Conservation (phyloP, 2,888 invertebrate genomes). For the Agonopterix heracliana region DNA sequence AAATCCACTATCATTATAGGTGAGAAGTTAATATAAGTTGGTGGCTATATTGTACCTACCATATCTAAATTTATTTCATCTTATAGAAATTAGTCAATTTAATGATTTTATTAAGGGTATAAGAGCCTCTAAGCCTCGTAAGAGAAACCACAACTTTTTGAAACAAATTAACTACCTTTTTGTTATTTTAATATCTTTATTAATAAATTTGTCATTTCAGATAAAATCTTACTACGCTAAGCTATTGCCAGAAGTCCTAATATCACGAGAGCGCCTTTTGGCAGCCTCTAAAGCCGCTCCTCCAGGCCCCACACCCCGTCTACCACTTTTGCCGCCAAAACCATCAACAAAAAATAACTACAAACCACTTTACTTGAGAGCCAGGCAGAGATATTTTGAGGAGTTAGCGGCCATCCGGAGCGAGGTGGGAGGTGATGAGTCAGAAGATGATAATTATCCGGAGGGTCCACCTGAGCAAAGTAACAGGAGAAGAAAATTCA, state of each 20-base stretch:
- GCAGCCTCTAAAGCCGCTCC: constrained; percentile 80
- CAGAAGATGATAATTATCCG: constrained; percentile 87
- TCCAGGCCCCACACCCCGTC: constrained; percentile 72
- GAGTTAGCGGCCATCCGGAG: constrained; percentile 81
- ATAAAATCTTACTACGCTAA: constrained; percentile 69
- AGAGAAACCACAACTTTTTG: too few relatives aligned
- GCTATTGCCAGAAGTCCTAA: constrained; percentile 83
- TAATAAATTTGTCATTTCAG: constrained; percentile 33
- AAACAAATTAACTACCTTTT: too few relatives aligned
- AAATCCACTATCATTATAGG: too few relatives aligned
- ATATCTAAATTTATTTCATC: too few relatives aligned
- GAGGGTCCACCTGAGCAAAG: constrained; percentile 79
- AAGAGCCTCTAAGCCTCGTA: too few relatives aligned
- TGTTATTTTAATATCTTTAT: too few relatives aligned
- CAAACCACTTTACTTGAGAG: constrained; percentile 72
- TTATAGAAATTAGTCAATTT: too few relatives aligned
- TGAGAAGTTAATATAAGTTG: too few relatives aligned
- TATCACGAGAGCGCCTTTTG: constrained; percentile 83
- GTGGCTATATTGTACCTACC: too few relatives aligned
- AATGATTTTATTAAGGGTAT: too few relatives aligned
- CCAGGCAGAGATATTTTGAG: constrained; percentile 77
- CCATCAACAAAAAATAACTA: constrained; percentile 55
- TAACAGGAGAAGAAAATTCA: constrained; percentile 76
- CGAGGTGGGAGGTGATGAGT: constrained; percentile 83
- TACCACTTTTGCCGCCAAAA: constrained; percentile 54